Evolutionary conservation across 2,797 vertebrate genomes (phyloP).

Genomic region (Pteronotus mesoamericanus): DNA sequence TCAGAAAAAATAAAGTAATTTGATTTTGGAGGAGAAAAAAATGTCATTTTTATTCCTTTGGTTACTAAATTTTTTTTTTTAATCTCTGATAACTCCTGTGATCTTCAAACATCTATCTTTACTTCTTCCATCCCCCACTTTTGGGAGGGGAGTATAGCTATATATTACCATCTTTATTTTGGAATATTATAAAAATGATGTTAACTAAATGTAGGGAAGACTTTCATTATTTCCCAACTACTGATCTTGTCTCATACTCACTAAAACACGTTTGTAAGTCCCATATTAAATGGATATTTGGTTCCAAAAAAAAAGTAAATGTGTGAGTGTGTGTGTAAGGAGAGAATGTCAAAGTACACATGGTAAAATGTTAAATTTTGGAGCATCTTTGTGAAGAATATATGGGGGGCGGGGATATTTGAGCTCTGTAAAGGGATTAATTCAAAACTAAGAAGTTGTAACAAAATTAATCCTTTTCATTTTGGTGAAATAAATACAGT

Average conservation of each 20-base stretch:
- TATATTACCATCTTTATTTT: background rate
- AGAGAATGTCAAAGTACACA: background rate
- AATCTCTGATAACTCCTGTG: background rate
- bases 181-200: background rate
- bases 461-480: background rate
- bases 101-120: background rate
- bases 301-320: background rate
- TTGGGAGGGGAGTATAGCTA: background rate
- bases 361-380: background rate
- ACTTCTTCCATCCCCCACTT: background rate
- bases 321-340: background rate
- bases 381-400: background rate
- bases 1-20: background rate
- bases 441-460: background rate
- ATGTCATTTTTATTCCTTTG: background rate
- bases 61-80: background rate
- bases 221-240: background rate
- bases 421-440: background rate
- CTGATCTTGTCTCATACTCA: background rate
- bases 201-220: background rate
- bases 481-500: background rate
- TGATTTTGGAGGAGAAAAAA: background rate
- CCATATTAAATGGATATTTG: background rate
- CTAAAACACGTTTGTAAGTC: background rate
- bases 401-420: background rate